These are phyloP conservation scores for Brachypteracias leptosomus DNA, from an alignment of 2,113 vertebrate genomes.

Conservation along the genomic window DNA sequence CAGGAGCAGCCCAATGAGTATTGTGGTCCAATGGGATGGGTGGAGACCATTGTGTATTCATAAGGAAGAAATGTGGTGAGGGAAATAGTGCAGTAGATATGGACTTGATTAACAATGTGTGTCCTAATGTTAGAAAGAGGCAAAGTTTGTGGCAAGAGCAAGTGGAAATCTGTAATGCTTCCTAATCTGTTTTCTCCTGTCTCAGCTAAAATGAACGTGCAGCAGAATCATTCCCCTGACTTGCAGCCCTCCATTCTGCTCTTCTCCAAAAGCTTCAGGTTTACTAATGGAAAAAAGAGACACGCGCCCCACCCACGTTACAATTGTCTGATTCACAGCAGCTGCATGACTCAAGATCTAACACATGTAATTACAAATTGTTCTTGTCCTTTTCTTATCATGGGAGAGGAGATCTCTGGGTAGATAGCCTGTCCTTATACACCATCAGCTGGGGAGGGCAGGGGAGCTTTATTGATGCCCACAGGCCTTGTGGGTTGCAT, in stretches of 20 bases:
- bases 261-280: background rate
- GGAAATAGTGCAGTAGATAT: background rate
- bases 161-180: background rate
- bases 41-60: conserved; percentile 5
- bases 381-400: conserved; percentile 30
- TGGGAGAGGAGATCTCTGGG: background rate
- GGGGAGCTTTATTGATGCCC: background rate
- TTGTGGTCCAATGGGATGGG: conserved; percentile 14
- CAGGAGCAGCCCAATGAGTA: background rate
- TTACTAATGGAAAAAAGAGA: background rate
- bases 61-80: conserved; percentile 26
- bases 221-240: background rate
- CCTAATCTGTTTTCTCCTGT: background rate
- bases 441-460: background rate
- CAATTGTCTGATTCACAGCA: background rate
- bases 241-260: background rate
- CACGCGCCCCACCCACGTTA: background rate
- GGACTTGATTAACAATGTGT: background rate
- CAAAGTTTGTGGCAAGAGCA: background rate
- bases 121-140: background rate
- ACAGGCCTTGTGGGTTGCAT: background rate
- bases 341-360: conserved; percentile 5
- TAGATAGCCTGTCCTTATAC: background rate
- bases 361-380: background rate
- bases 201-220: background rate